These are phyloP conservation scores for Marasmarcha lunaedactyla DNA, from an alignment of 2,888 invertebrate species.

Conservation along the genomic window DNA sequence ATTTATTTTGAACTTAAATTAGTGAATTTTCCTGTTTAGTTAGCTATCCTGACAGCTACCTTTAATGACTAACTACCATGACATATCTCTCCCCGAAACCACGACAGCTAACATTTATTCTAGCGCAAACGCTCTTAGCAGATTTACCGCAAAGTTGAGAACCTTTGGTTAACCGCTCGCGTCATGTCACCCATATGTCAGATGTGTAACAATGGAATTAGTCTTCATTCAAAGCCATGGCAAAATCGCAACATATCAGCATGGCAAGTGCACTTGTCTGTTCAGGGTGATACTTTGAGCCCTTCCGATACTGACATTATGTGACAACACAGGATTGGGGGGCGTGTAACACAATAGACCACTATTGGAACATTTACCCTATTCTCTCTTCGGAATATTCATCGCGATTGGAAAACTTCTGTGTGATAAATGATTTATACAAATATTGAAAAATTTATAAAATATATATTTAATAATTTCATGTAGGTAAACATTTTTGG, in stretches of 20 bases:
- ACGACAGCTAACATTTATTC: too few relatives aligned
- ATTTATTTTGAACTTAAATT: too few relatives aligned
- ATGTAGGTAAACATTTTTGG: too few relatives aligned
- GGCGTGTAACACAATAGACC: conserved; percentile 41
- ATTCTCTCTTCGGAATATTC: conserved; percentile 24
- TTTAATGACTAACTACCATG: too few relatives aligned
- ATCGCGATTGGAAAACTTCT: conserved; percentile 11
- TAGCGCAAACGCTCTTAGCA: too few relatives aligned
- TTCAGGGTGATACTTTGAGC: conserved; percentile 60
- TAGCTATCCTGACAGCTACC: too few relatives aligned
- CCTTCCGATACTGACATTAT: conserved; percentile 61
- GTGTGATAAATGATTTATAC: too few relatives aligned
- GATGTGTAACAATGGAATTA: conserved; percentile 63
- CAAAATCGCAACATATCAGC: conserved; percentile 56
- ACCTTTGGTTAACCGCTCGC: conserved; percentile 37
- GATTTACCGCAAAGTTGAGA: conserved; percentile 25
- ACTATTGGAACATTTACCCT: conserved; percentile 49
- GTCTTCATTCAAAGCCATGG: conserved; percentile 61
- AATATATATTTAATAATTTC: too few relatives aligned
- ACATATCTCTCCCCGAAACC: too few relatives aligned
- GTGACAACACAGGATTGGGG: conserved; percentile 51
- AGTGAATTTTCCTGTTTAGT: too few relatives aligned
- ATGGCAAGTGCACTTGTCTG: conserved; percentile 60
- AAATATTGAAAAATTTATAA: too few relatives aligned
- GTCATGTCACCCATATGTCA: conserved; percentile 59